Evolutionary conservation across 2,888 invertebrate genomes (phyloP), one percentile per base, ranked within the genome.

Genomic region (Pachliopta kotzebuea): DNA sequence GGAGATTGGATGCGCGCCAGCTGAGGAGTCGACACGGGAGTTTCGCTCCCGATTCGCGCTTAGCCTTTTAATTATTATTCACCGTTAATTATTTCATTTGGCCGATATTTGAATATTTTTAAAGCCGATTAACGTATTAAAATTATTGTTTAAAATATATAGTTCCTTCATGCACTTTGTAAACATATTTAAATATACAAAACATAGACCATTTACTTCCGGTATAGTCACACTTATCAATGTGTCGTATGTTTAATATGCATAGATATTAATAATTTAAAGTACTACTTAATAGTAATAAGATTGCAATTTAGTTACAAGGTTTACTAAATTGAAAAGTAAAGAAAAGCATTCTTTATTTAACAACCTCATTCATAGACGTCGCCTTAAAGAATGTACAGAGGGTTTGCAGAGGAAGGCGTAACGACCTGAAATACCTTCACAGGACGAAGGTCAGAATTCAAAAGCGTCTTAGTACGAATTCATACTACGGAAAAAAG

Each of bases 1-100:
- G 87, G 85, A 80, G 86, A 84, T 88, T 79, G 90, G 91, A 85
- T 82, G 81, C 80, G 83, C 84, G 88, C 88, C 90, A 86, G 77
- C 84, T 68, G 76, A 69, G 75, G 83, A 77, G 76, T 79, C 76
- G 80, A 76, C 79, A 77, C 81, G 85, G 81, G 80, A 85, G 88
- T 84, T 84, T 79, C 69, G 79, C 78, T 85, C 82, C 81, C 78
- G 83, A 81, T 80, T 80, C 81, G 81, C 84, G 82, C 80, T 77
- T 81, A 83, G 84, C 72, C 83, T 86, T 88, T 87, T 88, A 88
- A 88, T 90, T 86, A 83, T 81, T 76, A 75, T 79, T 79, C 75
- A 79, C 82, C 79, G 82, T 85, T 88, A 87, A 84, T 83, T 74
- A 79, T 76, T 78, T 73, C 74, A 75, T 72, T 76, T 71, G 71